A percentile compares a stretch with the other conserved stretches of the same genome.
phyloP scores from a whole-genome alignment of 2,113 vertebrate species.

The Mastomys natalensis region DNA sequence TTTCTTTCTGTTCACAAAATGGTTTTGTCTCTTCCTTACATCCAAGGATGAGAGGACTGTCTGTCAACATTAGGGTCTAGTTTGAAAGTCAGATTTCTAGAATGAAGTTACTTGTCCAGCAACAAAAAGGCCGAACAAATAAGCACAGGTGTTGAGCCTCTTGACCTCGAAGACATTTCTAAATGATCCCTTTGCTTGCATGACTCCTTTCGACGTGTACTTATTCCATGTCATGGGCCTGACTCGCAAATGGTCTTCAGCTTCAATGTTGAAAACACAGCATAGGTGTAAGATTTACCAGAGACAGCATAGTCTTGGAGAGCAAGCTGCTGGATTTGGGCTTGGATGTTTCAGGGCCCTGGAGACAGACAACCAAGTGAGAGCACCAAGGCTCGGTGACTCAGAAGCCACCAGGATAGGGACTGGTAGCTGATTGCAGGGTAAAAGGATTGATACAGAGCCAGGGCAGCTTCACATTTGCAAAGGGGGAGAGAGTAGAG shows the following conservation, averaged over 20 bases:
- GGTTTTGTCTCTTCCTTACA: background rate
- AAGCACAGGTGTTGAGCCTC: background rate
- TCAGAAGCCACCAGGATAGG: background rate
- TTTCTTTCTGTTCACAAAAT: background rate
- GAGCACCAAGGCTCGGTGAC: no score
- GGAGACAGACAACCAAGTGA: background rate
- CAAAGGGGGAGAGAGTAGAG: background rate
- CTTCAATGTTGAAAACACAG: no score
- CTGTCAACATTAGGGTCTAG: background rate
- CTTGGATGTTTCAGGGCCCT: background rate
- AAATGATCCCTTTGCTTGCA: background rate
- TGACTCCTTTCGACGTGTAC: background rate
- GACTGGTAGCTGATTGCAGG: background rate
- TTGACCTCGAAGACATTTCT: background rate
- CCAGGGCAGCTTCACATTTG: background rate
- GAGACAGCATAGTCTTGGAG: background rate
- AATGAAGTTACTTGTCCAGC: background rate
- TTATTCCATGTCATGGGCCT: background rate
- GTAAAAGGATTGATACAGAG: no score
- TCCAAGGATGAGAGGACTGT: background rate
- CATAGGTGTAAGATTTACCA: background rate
- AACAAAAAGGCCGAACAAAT: background rate
- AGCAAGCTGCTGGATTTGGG: background rate
- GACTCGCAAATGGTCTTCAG: background rate
- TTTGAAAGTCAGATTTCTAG: conserved; percentile 26